Evolutionary conservation across 2,888 invertebrate genomes (phyloP), one percentile per base, ranked within the genome.

Genomic region (Hypselothyrea guttata): DNA sequence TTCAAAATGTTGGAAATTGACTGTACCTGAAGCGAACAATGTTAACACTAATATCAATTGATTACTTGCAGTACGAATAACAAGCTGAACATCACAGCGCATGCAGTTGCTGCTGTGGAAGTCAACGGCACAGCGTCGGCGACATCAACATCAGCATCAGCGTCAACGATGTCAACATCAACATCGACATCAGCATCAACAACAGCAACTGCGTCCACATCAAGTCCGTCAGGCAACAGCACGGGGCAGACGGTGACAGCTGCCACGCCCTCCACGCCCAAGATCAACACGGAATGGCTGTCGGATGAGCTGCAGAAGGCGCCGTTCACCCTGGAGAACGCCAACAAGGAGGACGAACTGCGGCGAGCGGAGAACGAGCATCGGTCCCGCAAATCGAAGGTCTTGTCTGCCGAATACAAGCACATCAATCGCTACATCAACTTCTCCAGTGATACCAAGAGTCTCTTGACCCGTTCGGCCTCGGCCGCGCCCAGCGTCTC

Each of bases 361-460:
- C 71, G 81, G 5, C 86, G 86, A 0, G 87, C 85, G 35, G 88
- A 88, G 41, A 83, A 64, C 52, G 88, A 88, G 38, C 87, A 88
- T 65, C 84, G 87, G 2, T 78, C 84, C n/a, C 74, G 89, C 15
- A 88, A 89, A 63, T 88, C 89, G 1, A 89, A 89, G 60, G 84
- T 87, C 7, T 62, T 88, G 2, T 88, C 86, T 8, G 82, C 87
- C n/a, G 89, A 89, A 45, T 89, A 88, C 49, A 87, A 87, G 53
- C 86, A 88, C 67, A 86, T 87, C 37, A 73, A 86, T 63, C 87
- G 84, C 47, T 84, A 83, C 13, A 87, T 87, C 1, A 89, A 89
- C 52, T 87, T 82, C 67, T 87, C 89, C 31, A 72, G 86, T 27
- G 88, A 89, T 55, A 75, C 86, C 1, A 89, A 88, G 68, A 89